Percentiles rank a stretch among this genome's conserved stretches.
phyloP scores from a whole-genome alignment of 2,797 vertebrate genomes.

The Sebastes goodei region DNA sequence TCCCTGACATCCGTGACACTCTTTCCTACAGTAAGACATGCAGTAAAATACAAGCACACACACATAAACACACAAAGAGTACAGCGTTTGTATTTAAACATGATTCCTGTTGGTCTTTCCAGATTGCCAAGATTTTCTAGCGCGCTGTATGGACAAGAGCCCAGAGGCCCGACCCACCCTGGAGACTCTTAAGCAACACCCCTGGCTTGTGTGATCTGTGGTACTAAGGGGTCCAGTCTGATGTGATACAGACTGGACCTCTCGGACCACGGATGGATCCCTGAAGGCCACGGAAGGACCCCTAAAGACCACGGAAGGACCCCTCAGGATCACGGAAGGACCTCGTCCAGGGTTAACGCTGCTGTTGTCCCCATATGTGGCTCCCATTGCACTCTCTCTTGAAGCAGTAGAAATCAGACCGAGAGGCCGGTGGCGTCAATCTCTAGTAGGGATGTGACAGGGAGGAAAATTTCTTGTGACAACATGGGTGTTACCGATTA shows the following conservation, averaged over 20 bases:
- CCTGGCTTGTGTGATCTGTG: background rate
- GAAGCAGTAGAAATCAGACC: background rate
- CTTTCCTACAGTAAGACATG: too few relatives aligned
- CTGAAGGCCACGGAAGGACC: background rate
- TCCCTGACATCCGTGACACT: accelerated
- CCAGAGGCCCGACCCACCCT: background rate
- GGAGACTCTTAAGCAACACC: background rate
- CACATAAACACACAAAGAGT: too few relatives aligned
- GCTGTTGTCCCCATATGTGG: background rate
- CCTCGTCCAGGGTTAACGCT: background rate
- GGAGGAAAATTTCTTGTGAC: too few relatives aligned
- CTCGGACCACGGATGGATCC: background rate
- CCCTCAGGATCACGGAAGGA: too few relatives aligned
- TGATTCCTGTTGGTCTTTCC: too few relatives aligned
- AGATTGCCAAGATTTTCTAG: background rate
- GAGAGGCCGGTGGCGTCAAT: too few relatives aligned
- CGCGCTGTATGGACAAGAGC: background rate
- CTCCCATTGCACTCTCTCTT: background rate
- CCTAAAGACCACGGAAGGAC: too few relatives aligned
- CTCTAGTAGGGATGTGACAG: too few relatives aligned
- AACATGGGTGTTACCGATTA: too few relatives aligned
- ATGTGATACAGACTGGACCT: background rate
- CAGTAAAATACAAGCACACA: too few relatives aligned
- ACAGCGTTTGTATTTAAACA: too few relatives aligned
- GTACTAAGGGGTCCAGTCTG: background rate